Conservation (phyloP, 2,888 invertebrate species). For the Oxycera nigricornis region DNA sequence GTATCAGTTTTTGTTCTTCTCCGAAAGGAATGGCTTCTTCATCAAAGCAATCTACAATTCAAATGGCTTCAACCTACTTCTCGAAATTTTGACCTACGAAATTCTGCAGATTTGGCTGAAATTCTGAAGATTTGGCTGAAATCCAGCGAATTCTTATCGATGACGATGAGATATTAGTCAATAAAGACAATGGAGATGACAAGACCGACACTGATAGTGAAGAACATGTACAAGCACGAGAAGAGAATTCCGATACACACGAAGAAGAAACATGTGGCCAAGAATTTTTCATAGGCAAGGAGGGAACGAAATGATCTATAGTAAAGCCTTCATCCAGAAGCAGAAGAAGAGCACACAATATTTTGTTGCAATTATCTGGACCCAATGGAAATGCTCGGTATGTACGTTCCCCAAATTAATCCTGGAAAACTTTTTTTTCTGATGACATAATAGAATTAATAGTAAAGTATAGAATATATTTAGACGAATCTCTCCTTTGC, state of each 20-base stretch:
- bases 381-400: neutral
- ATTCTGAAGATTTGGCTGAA: neutral
- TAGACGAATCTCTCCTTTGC: no score
- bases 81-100: neutral
- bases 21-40: conserved; percentile 11
- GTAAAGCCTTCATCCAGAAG: neutral
- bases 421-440: neutral
- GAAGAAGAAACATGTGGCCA: neutral
- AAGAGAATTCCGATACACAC: neutral
- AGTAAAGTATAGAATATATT: neutral
- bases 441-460: neutral
- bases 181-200: neutral
- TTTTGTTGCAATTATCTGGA: conserved; percentile 8
- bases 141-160: neutral
- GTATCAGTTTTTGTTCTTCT: neutral
- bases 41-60: conserved; percentile 15
- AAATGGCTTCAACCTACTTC: conserved; percentile 18
- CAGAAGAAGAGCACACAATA: neutral
- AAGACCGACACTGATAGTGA: conserved; percentile 1
- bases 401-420: neutral
- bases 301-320: conserved; percentile 1
- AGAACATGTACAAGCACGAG: conserved; percentile 3
- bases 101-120: neutral
- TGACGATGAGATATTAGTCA: neutral
- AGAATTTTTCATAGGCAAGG: conserved; percentile 1